phyloP scores from a whole-genome alignment of 2,888 invertebrate genomes.

The Brachylomia viminalis region DNA sequence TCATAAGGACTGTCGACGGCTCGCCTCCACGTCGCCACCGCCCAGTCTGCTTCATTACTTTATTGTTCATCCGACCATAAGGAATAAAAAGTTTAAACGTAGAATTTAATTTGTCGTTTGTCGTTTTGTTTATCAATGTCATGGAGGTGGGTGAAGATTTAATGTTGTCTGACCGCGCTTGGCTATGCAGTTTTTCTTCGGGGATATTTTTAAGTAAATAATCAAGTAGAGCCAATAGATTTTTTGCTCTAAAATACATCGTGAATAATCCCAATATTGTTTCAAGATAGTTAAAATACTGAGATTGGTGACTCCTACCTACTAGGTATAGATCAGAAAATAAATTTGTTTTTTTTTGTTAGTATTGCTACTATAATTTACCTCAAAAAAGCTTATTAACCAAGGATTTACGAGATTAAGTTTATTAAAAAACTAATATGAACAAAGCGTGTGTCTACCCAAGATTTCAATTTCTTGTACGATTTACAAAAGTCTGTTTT shows the following conservation, averaged over 20 bases:
- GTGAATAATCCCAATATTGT: no score
- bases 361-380: no score
- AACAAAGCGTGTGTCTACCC: neutral
- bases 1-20: conserved; percentile 85
- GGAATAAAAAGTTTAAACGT: conserved; percentile 75
- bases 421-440: no score
- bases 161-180: conserved; percentile 6
- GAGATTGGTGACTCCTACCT: neutral
- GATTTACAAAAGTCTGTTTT: neutral
- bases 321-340: neutral
- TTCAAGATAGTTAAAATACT: neutral
- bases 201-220: neutral
- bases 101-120: conserved; percentile 58
- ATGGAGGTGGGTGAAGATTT: conserved; percentile 16
- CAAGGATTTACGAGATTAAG: no score
- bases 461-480: neutral
- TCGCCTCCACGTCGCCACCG: conserved; percentile 79
- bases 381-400: neutral
- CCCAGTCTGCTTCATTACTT: conserved; percentile 84
- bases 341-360: neutral
- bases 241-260: neutral
- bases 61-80: conserved; percentile 84
- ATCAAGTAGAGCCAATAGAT: neutral
- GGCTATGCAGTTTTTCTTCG: neutral
- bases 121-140: conserved; percentile 41